Conservation (phyloP, 2,113 vertebrate species). For the Ceuthmochares aereus region DNA sequence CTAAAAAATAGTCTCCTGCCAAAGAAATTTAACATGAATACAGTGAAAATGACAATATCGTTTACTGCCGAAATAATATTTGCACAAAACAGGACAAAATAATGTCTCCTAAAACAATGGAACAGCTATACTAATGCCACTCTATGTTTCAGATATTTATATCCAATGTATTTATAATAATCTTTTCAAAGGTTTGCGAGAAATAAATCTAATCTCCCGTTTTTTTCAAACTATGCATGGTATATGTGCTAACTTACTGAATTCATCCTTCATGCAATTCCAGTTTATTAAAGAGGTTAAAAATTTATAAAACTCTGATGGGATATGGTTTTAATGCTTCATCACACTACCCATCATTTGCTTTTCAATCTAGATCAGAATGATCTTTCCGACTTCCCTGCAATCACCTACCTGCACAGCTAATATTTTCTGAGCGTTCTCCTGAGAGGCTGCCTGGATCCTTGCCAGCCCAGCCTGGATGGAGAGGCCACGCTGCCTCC, state of each 20-base stretch:
- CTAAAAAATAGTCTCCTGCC: neutral
- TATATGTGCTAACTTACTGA: constrained; percentile 75
- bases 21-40: neutral
- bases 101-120: constrained; percentile 13
- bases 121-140: neutral
- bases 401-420: constrained; percentile 94
- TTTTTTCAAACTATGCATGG: constrained; percentile 44
- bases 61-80: constrained; percentile 30
- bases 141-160: constrained; percentile 33
- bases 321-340: constrained; percentile 85
- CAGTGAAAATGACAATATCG: neutral
- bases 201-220: constrained; percentile 60
- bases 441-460: constrained; percentile 89
- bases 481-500: constrained; percentile 83
- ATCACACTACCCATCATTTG: constrained; percentile 86
- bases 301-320: constrained; percentile 86
- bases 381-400: constrained; percentile 79
- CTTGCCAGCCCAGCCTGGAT: constrained; percentile 86
- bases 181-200: constrained; percentile 52
- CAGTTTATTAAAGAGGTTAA: constrained; percentile 87
- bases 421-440: constrained; percentile 94
- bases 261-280: constrained; percentile 83
- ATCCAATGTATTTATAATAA: constrained; percentile 67
- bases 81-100: neutral
- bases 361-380: constrained; percentile 86